Evolutionary conservation across 2,113 vertebrate genomes (phyloP).

Genomic region (Porphyrio hochstetteri): DNA sequence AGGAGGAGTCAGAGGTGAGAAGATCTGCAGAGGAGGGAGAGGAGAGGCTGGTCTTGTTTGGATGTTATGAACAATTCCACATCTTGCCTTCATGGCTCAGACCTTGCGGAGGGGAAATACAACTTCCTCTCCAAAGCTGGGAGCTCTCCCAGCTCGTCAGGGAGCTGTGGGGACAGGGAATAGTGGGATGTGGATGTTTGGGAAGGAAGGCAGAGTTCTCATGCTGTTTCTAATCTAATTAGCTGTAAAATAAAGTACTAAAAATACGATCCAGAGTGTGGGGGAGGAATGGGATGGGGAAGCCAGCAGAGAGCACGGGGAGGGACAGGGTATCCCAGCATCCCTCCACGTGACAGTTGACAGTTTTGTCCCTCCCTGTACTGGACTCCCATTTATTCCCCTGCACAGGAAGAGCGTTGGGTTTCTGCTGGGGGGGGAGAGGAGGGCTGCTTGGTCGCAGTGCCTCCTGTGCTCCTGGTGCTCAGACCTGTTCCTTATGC

Average conservation of each 20-base stretch:
- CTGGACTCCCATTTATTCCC: background rate
- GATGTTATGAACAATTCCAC: background rate
- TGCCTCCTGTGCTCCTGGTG: background rate
- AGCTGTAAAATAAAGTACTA: background rate
- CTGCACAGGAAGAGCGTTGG: background rate
- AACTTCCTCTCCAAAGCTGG: background rate
- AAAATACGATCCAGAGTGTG: background rate
- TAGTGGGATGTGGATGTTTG: background rate
- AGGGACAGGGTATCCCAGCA: background rate
- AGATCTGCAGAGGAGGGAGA: background rate
- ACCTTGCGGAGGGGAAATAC: background rate
- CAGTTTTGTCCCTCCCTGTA: background rate
- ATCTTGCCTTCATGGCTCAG: background rate
- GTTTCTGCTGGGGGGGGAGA: constrained; percentile 5
- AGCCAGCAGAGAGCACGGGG: background rate
- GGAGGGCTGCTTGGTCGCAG: background rate
- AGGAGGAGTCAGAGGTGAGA: background rate
- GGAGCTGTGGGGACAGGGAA: background rate
- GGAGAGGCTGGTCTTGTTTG: background rate
- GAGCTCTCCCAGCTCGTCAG: background rate
- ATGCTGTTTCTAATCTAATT: constrained; percentile 39
- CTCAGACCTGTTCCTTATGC: background rate
- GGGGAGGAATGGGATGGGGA: background rate
- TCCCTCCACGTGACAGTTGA: background rate
- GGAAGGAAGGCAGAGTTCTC: constrained; percentile 9